Base-by-base conservation (phyloP, 2,113 vertebrate genomes). In the Cyphomyrus discorhynchus region DNA sequence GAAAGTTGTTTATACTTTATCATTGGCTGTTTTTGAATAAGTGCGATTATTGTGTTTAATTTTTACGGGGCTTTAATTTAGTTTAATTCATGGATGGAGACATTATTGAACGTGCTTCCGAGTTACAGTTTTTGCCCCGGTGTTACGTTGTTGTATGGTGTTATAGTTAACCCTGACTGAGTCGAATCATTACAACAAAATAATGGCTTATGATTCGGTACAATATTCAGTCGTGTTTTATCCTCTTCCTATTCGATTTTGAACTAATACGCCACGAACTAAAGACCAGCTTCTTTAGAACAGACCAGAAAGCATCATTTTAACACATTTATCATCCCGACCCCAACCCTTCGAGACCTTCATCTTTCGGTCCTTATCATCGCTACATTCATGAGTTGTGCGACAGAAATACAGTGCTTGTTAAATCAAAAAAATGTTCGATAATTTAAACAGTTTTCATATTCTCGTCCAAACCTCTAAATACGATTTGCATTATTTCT, bases 1-100 rank as follows among this genome's bases (percentile, higher is more conserved):
- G 45, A 17, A 45, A 66, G 45, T 91, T 92, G 87, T 92, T 92
- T 91, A 92, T 80, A 49, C 45, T 62, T 50, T 39, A 45, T 91
- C 90, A 91, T 92, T 90, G 92, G 90, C 62, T 88, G 86, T 86
- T 77, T 88, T 91, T 90, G 85, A 91, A 92, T 58, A 46, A 62
- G 39, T 46, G 77, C 15, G 56, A 39, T 24, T 58, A 58, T 83
- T 45, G 2, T 27, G 31, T n/a, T 83, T 46, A 27, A 39, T 88
- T 21, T 31, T 70, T 70, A 70, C 27, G 1, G 3, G 24, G 62
- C 9, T 70, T 31, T 70, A 31, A 70, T 70, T 70, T 27, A 66
- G 2, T 27, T 70, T 70, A 70, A 10, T 27, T 70, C 3, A 31
- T 70, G 10, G 62, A 13, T 31, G 27, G n/a, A 11, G n/a, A 27